These are phyloP conservation scores for Fabriciana adippe DNA, from an alignment of 2,888 invertebrate genomes.

Conservation along the genomic window DNA sequence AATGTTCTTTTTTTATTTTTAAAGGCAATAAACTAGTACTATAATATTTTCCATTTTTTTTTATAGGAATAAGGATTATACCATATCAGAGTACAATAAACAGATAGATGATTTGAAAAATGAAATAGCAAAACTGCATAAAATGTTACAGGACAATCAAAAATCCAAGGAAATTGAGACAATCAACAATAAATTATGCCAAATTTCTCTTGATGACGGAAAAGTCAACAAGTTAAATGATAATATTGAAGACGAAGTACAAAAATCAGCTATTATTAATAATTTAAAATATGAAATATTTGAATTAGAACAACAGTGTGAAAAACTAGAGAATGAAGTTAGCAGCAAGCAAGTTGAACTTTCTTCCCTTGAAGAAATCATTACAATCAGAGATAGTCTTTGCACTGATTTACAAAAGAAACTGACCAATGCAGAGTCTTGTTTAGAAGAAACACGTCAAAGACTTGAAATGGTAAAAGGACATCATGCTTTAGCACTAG, in stretches of 20 bases:
- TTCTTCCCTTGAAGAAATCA: slow-evolving; percentile 69
- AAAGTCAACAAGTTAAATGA: slow-evolving; percentile 25
- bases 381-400: slow-evolving; percentile 69
- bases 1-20: neutral
- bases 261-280: slow-evolving; percentile 45
- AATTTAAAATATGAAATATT: slow-evolving; percentile 55
- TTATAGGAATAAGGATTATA: slow-evolving; percentile 67
- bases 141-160: slow-evolving; percentile 45
- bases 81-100: slow-evolving; percentile 69
- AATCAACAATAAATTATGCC: slow-evolving; percentile 50
- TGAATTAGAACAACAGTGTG: slow-evolving; percentile 63
- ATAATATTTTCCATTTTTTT: neutral
- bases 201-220: slow-evolving; percentile 45
- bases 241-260: slow-evolving; percentile 30
- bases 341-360: slow-evolving; percentile 70
- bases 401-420: slow-evolving; percentile 75
- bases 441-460: slow-evolving; percentile 68
- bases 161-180: slow-evolving; percentile 48
- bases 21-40: neutral
- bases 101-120: slow-evolving; percentile 73
- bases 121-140: slow-evolving; percentile 57
- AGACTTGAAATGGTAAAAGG: slow-evolving; percentile 78
- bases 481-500: slow-evolving; percentile 74
- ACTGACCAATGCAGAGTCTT: slow-evolving; percentile 61
- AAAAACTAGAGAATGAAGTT: slow-evolving; percentile 67